A percentile compares a stretch with the other conserved stretches of the same genome.
These are phyloP conservation scores for Panulirus ornatus DNA, from an alignment of 1,140 invertebrate genomes.

Conservation along the genomic window DNA sequence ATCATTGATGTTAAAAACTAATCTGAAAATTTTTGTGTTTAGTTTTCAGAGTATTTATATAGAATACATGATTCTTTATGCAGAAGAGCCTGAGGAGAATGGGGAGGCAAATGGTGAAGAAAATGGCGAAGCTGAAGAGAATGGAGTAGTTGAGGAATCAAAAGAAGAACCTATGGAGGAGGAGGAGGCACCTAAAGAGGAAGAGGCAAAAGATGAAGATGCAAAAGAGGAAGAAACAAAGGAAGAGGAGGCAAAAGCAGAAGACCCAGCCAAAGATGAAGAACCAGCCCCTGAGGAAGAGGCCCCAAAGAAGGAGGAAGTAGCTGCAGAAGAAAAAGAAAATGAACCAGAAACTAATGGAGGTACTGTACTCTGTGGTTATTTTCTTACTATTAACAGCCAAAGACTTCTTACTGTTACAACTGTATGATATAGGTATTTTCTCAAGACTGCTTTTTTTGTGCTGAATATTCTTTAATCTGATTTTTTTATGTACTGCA, in stretches of 20 bases:
- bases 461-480: neutral
- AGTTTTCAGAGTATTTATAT: too few species aligned
- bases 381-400: neutral
- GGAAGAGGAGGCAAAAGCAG: neutral
- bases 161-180: neutral
- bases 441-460: neutral
- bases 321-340: constrained; percentile 25
- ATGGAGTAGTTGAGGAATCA: too few species aligned
- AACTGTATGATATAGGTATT: neutral
- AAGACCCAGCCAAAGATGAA: neutral
- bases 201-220: neutral
- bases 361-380: neutral
- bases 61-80: neutral
- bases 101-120: constrained; percentile 25
- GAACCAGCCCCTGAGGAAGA: too few species aligned
- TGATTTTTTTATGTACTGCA: too few species aligned
- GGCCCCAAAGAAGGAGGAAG: constrained; percentile 4
- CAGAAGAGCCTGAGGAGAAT: constrained; percentile 35
- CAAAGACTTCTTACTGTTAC: neutral
- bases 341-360: constrained; percentile 44
- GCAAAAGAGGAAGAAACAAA: neutral
- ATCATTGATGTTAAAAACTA: too few species aligned
- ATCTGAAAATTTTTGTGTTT: too few species aligned
- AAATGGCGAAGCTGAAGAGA: constrained; percentile 12
- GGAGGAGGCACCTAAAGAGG: neutral